A percentile compares a stretch with the other conserved stretches of the same genome.
phyloP scores from a whole-genome alignment of 53 echinoderm and acorn worm species.

The Mesocentrotus franciscanus region DNA sequence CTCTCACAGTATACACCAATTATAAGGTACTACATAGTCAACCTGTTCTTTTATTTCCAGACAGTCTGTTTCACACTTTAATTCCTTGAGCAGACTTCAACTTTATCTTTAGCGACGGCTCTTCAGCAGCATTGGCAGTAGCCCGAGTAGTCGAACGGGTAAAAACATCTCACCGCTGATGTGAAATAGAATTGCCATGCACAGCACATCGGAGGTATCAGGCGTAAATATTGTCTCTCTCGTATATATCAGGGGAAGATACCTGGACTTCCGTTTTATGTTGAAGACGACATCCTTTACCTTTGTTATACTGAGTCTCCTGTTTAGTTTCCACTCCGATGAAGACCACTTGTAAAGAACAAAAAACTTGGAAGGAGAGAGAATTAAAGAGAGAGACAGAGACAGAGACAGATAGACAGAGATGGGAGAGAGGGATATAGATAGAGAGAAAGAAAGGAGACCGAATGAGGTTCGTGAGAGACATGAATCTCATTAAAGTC shows the following conservation, averaged over 20 bases:
- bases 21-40: too few relatives aligned
- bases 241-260: neutral
- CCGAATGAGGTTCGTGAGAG: neutral
- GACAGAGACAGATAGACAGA: neutral
- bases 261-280: neutral
- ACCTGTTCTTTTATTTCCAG: too few relatives aligned
- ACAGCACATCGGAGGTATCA: neutral
- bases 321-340: neutral
- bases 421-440: neutral
- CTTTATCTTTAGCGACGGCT: neutral
- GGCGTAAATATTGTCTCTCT: neutral
- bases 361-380: neutral
- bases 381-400: neutral
- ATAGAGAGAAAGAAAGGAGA: neutral
- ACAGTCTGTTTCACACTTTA: too few relatives aligned
- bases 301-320: neutral
- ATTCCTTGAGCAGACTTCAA: too few relatives aligned
- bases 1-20: too few relatives aligned
- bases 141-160: neutral
- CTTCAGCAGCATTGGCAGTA: neutral
- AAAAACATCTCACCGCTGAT: neutral
- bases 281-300: neutral
- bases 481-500: neutral
- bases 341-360: neutral
- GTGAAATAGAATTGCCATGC: constrained; percentile 7